Percentiles rank a stretch among this genome's conserved stretches.
phyloP scores from a whole-genome alignment of 2,113 vertebrate genomes.

The Rattus rattus region DNA sequence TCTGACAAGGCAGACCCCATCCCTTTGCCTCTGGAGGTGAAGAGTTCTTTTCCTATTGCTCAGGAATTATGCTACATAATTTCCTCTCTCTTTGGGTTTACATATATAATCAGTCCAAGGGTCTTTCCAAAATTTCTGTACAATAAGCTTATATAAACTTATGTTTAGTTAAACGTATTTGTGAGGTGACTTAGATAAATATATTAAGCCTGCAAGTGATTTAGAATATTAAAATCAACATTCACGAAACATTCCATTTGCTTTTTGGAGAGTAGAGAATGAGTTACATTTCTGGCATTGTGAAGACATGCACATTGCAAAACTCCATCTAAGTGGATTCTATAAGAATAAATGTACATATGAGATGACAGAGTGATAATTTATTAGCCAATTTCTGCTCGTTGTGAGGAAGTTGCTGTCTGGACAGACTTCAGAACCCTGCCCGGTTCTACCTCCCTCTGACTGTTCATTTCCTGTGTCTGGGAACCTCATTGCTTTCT shows the following conservation, averaged over 20 bases:
- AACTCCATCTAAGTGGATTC: conserved; percentile 59
- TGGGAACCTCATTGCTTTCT: conserved; percentile 77
- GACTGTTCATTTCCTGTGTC: conserved; percentile 81
- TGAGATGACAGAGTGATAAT: conserved; percentile 75
- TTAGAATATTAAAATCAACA: conserved; percentile 28
- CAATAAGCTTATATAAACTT: neutral
- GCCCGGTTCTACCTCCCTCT: conserved; percentile 74
- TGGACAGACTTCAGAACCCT: conserved; percentile 75
- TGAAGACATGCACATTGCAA: neutral
- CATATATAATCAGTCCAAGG: neutral
- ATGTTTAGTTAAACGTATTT: neutral
- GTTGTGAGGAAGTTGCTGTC: conserved; percentile 77
- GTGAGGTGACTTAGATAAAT: conserved; percentile 20
- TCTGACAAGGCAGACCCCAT: neutral
- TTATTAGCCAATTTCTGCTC: conserved; percentile 72
- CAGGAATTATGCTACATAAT: neutral
- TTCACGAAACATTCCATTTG: conserved; percentile 43
- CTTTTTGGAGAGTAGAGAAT: conserved; percentile 24
- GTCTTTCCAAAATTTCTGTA: conserved; percentile 23
- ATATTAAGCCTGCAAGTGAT: conserved; percentile 26
- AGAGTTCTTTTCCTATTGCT: neutral
- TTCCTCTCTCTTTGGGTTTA: conserved; percentile 4
- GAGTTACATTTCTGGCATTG: conserved; percentile 29
- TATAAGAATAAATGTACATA: conserved; percentile 47
- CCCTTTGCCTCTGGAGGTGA: conserved; percentile 22